Conservation (phyloP, 2,113 vertebrate species). For the Strigops habroptila region DNA sequence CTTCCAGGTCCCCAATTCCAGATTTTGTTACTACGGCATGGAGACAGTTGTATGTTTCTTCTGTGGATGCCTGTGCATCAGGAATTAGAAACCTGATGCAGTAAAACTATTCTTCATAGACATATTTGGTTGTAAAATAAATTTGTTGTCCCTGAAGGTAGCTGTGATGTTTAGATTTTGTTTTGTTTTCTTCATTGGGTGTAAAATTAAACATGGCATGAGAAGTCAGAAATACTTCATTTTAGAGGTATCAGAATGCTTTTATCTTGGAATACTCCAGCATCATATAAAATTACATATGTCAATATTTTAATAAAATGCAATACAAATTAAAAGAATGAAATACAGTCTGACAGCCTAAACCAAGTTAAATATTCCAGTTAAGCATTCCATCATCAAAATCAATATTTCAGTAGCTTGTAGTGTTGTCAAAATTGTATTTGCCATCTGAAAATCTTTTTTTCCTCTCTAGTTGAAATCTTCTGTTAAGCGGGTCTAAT, state of each 20-base stretch:
- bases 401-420: not conserved
- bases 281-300: not conserved
- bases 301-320: not conserved
- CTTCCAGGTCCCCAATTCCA: not conserved
- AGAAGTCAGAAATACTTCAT: not conserved
- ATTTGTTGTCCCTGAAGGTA: not conserved
- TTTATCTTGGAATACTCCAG: not conserved
- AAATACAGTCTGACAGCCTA: not conserved
- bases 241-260: conserved; percentile 6
- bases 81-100: not conserved
- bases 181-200: not conserved
- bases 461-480: not conserved
- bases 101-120: not conserved
- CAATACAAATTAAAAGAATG: conserved; percentile 5
- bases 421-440: not conserved
- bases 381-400: not conserved
- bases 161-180: not conserved
- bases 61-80: not conserved
- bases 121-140: not conserved
- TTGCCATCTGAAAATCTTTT: not conserved
- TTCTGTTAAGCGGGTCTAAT: not conserved
- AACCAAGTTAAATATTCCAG: not conserved
- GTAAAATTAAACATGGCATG: not conserved
- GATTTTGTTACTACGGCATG: not conserved
- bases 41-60: not conserved